phyloP scores from a whole-genome alignment of 2,888 invertebrate genomes.

The Pimpla rufipes region DNA sequence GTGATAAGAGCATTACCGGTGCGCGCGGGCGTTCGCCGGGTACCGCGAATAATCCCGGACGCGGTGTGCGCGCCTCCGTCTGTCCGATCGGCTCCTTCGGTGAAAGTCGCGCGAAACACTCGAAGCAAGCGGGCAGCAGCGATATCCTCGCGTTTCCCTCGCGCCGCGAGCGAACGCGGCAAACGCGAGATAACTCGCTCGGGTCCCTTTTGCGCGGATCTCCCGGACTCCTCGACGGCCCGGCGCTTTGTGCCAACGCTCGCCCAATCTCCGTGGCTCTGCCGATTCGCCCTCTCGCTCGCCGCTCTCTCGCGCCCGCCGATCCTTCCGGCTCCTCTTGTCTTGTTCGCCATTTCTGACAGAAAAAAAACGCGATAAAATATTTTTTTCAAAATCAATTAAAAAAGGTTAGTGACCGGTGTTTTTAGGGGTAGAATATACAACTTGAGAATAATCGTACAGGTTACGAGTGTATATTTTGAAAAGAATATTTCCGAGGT shows the following conservation, averaged over 20 bases:
- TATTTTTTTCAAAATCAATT: too few species aligned
- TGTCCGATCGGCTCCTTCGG: conserved; percentile 43
- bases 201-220: conserved; percentile 10
- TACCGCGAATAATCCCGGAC: conserved; percentile 55
- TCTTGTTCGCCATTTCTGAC: too few species aligned
- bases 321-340: conserved; percentile 16
- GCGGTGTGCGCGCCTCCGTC: neutral
- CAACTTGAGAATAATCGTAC: too few species aligned
- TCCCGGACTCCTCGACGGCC: conserved; percentile 51
- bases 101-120: conserved; percentile 63
- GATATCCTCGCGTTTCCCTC: conserved; percentile 63
- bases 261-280: conserved; percentile 49
- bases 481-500: too few species aligned
- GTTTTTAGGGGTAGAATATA: too few species aligned
- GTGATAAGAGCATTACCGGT: conserved; percentile 79
- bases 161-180: neutral
- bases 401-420: too few species aligned
- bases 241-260: conserved; percentile 43
- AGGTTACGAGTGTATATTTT: too few species aligned
- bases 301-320: neutral
- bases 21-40: conserved; percentile 24
- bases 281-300: conserved; percentile 2
- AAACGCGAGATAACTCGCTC: conserved; percentile 45
- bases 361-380: too few species aligned
- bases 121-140: neutral